Percentiles rank a stretch among this genome's conserved stretches.
Evolutionary conservation across 2,113 vertebrate species (phyloP).

Genomic region (Zapus hudsonius): DNA sequence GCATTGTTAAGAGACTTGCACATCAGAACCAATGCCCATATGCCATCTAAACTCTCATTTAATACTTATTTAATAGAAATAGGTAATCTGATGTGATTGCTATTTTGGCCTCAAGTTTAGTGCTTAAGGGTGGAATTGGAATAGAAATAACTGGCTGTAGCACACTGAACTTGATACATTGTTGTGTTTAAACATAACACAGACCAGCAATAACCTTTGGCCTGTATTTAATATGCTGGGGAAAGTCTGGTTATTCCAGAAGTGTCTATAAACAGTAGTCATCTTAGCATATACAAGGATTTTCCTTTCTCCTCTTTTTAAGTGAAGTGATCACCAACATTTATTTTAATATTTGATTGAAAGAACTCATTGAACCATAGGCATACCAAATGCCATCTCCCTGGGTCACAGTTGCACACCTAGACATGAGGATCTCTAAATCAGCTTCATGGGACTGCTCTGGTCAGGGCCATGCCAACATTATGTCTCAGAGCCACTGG

Average conservation of each 20-base stretch:
- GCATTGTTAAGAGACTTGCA: neutral
- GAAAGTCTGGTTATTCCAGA: neutral
- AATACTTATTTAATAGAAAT: conserved; percentile 37
- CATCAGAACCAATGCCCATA: neutral
- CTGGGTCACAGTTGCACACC: neutral
- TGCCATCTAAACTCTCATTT: conserved; percentile 25
- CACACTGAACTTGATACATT: neutral
- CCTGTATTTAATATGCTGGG: neutral
- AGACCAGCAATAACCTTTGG: neutral
- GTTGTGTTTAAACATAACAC: neutral
- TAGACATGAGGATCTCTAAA: neutral
- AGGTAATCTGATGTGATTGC: neutral
- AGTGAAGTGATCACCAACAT: neutral
- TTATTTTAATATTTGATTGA: conserved; percentile 3
- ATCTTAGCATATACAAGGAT: conserved; percentile 3
- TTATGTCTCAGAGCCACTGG: neutral
- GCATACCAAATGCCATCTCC: neutral
- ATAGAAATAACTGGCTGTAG: neutral
- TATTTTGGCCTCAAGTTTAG: neutral
- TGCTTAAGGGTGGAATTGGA: conserved; percentile 12
- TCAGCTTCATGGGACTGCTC: neutral
- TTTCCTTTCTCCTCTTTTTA: neutral
- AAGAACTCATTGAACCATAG: neutral
- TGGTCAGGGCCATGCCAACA: neutral
- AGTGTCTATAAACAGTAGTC: conserved; percentile 5